phyloP scores from a whole-genome alignment of 1,140 invertebrate species.

The Drosophila rufa region DNA sequence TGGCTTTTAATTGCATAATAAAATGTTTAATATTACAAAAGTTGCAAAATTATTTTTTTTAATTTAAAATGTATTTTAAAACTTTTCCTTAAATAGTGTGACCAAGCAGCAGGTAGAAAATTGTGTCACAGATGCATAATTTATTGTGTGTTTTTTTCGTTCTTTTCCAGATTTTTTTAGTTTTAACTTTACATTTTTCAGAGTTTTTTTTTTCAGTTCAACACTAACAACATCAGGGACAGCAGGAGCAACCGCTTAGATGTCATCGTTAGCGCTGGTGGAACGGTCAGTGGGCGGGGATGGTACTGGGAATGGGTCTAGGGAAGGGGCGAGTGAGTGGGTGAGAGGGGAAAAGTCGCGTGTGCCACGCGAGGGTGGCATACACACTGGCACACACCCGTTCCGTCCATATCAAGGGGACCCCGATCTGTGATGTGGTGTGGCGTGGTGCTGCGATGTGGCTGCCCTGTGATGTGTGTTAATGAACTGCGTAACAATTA shows the following conservation, averaged over 20 bases:
- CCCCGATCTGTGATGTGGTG: constrained; percentile 22
- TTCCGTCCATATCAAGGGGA: constrained; percentile 5
- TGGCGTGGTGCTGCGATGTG: constrained; percentile 42
- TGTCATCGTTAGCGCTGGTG: constrained; percentile 74
- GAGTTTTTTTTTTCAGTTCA: constrained; percentile 1
- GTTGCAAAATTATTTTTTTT: no score
- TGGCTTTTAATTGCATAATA: no score
- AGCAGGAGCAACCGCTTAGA: constrained; percentile 67
- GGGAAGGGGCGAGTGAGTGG: constrained; percentile 1
- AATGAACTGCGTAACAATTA: constrained; percentile 82
- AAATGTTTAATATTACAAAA: no score
- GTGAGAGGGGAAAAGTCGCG: constrained; percentile 58
- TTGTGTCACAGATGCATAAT: neutral
- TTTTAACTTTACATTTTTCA: no score
- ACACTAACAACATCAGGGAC: constrained; percentile 15
- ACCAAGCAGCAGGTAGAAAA: neutral
- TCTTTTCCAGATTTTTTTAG: no score
- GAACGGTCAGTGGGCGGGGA: constrained; percentile 23
- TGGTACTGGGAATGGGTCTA: constrained; percentile 5
- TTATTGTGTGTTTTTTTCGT: no score
- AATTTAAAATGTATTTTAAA: no score
- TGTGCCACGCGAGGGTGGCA: constrained; percentile 79
- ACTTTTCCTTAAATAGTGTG: neutral
- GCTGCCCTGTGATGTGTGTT: constrained; percentile 64
- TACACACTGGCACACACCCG: constrained; percentile 21